phyloP scores from a whole-genome alignment of 2,797 vertebrate genomes.

The Yasuhikotakia modesta region DNA sequence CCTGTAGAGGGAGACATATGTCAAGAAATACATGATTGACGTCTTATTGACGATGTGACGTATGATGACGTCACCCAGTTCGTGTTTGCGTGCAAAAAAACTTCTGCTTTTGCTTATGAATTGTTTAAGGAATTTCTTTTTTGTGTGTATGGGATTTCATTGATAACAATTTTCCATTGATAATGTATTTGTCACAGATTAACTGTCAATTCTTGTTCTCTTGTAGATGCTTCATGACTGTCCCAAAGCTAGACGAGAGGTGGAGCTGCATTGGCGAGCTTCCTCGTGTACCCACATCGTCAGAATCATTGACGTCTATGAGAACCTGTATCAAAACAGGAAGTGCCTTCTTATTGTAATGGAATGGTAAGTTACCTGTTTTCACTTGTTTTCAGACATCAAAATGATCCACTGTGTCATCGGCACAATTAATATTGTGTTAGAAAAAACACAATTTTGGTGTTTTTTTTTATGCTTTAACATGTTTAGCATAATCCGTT shows the following conservation, averaged over 20 bases:
- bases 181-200: too few relatives aligned
- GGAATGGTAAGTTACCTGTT: constrained; percentile 86
- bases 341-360: constrained; percentile 98
- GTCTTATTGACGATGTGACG: background rate
- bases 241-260: constrained; percentile 91
- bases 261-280: constrained; percentile 94
- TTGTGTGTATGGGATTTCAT: too few relatives aligned
- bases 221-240: constrained; percentile 95
- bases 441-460: too few relatives aligned
- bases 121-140: too few relatives aligned
- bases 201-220: background rate
- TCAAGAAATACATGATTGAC: constrained; percentile 12
- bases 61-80: too few relatives aligned
- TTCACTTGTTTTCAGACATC: background rate
- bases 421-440: too few relatives aligned
- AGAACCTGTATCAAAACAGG: constrained; percentile 91
- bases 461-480: too few relatives aligned
- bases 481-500: background rate
- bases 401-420: too few relatives aligned
- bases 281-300: constrained; percentile 93
- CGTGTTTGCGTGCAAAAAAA: too few relatives aligned
- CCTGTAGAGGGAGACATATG: constrained; percentile 63
- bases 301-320: constrained; percentile 93
- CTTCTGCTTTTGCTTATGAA: too few relatives aligned
- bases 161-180: too few relatives aligned